phyloP scores from a whole-genome alignment of 2,888 invertebrate species.

The Nomada hirtipes region DNA sequence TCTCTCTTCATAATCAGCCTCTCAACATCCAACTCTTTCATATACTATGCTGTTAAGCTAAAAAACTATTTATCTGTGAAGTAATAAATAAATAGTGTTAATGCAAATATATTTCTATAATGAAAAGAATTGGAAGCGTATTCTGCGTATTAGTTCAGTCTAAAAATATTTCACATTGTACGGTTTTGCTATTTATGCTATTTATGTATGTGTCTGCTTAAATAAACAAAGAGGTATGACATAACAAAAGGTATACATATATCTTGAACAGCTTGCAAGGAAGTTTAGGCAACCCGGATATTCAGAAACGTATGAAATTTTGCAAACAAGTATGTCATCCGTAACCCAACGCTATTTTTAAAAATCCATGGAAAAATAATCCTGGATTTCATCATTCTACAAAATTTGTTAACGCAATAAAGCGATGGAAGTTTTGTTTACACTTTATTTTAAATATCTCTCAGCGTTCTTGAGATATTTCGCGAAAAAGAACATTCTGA shows the following conservation, averaged over 20 bases:
- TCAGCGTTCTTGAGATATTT: no score
- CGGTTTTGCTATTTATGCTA: not conserved
- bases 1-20: slow-evolving; percentile 41
- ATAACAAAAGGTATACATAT: slow-evolving; percentile 10
- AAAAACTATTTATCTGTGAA: slow-evolving; percentile 35
- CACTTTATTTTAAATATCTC: no score
- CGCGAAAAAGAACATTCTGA: no score
- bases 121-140: slow-evolving; percentile 23
- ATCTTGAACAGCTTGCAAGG: not conserved
- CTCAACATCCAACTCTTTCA: not conserved
- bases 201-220: not conserved
- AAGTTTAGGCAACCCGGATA: no score
- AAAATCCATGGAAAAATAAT: no score
- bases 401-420: no score
- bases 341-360: no score
- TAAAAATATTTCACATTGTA: slow-evolving; percentile 34
- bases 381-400: no score
- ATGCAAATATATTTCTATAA: slow-evolving; percentile 13
- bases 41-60: slow-evolving; percentile 10
- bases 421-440: no score
- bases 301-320: no score
- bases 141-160: slow-evolving; percentile 41
- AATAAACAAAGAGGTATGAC: slow-evolving; percentile 6
- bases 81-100: slow-evolving; percentile 55
- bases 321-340: no score